Evolutionary conservation across 1,140 invertebrate species (phyloP).

Genomic region (Leptinotarsa undecemlineata): DNA sequence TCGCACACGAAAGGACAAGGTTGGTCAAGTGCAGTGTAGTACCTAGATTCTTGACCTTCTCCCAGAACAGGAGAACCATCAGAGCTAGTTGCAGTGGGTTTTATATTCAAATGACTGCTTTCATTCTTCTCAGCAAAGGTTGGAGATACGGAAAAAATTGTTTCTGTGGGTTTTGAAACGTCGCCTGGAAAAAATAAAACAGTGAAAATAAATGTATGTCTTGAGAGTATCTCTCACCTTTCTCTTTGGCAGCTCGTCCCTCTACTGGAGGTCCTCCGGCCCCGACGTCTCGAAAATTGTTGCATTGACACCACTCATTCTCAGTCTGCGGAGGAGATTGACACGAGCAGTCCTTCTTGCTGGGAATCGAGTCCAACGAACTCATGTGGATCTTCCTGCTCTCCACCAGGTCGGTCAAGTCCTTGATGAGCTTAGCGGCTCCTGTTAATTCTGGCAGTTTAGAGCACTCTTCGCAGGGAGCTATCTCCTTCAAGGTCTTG

Average conservation of each 20-base stretch:
- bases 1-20: background rate
- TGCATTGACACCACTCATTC: constrained; percentile 29
- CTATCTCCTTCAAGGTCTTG: constrained; percentile 42
- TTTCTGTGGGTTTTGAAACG: constrained; percentile 3
- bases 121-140: constrained; percentile 22
- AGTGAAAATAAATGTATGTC: background rate
- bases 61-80: background rate
- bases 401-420: constrained; percentile 41
- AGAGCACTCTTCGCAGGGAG: constrained; percentile 38
- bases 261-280: background rate
- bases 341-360: constrained; percentile 16
- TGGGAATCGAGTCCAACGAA: constrained; percentile 18
- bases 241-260: background rate
- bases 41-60: constrained; percentile 1
- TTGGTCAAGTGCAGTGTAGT: background rate
- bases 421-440: constrained; percentile 41
- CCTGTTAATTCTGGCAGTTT: constrained; percentile 40
- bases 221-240: background rate
- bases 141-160: constrained; percentile 21
- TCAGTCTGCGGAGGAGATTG: constrained; percentile 19
- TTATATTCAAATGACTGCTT: constrained; percentile 23
- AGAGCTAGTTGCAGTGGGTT: background rate
- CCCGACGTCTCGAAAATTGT: constrained; percentile 24
- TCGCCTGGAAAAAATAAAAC: background rate
- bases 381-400: constrained; percentile 22